phyloP scores from a whole-genome alignment of 2,888 invertebrate genomes.

The Nemotelus nigrinus region DNA sequence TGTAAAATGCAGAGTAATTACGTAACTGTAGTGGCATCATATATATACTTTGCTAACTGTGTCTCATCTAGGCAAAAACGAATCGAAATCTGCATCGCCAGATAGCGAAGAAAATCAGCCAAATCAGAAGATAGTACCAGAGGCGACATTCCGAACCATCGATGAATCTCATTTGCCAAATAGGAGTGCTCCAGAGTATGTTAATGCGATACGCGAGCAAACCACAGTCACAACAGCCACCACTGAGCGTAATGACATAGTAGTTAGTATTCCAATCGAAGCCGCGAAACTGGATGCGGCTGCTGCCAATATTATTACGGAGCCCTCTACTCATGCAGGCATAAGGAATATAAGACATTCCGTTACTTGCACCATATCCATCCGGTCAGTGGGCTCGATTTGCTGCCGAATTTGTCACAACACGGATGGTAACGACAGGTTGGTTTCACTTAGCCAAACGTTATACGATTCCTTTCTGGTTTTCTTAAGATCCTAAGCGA shows the following conservation, averaged over 20 bases:
- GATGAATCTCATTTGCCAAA: neutral
- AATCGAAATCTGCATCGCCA: too few relatives aligned
- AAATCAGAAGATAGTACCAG: neutral
- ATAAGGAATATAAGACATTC: constrained; percentile 22
- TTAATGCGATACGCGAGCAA: constrained; percentile 3
- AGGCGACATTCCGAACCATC: neutral
- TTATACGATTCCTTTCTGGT: too few relatives aligned
- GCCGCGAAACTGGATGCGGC: neutral
- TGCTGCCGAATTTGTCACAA: constrained; percentile 40
- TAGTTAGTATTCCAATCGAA: constrained; percentile 21
- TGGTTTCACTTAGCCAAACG: neutral
- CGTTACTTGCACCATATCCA: constrained; percentile 32
- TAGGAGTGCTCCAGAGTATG: neutral
- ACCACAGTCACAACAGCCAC: neutral
- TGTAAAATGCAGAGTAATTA: too few relatives aligned
- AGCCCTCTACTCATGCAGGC: constrained; percentile 15
- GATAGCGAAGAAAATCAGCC: neutral
- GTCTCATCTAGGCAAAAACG: too few relatives aligned
- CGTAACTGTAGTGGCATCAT: too few relatives aligned
- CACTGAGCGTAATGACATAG: constrained; percentile 14
- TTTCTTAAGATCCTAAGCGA: too few relatives aligned
- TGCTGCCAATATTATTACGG: neutral
- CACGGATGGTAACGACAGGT: constrained; percentile 39
- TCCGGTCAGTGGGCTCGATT: constrained; percentile 26
- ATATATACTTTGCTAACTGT: too few relatives aligned